Evolutionary conservation across 2,113 vertebrate genomes (phyloP), one percentile per base, ranked within the genome.

Genomic region (Sturnus vulgaris): DNA sequence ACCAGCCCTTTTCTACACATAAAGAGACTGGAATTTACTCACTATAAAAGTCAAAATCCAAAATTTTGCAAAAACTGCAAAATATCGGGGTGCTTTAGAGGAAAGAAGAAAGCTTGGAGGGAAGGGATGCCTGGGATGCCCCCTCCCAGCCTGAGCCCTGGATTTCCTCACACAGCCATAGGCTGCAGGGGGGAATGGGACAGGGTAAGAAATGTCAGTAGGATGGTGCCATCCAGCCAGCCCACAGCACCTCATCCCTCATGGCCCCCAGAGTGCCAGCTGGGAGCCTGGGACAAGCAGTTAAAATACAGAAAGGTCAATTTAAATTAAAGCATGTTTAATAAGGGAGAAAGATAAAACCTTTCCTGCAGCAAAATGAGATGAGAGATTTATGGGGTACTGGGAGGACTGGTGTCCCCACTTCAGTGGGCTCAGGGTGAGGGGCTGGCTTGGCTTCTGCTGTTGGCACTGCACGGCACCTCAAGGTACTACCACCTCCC

Each of bases 81-180:
- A 93, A 90, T 55, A 82, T 8, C 50, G 39, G 69, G 4, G 37
- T 70, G 52, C 9, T 84, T 91, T 44, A 59, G 23, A 65, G 31
- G 5, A 68, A 21, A 89, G 46, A 89, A 69, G n/a, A 68, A 86
- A 83, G 10, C 5, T 9, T 19, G 10, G 9, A 15, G 22, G 19
- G 21, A 68, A 86, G 6, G 12, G 37, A 65, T 4, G 4, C 25
- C 3, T 11, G 30, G n/a, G 16, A 42, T 50, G 15, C 7, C 14
- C 15, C 20, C 15, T 79, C 25, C 12, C 53, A 69, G 19, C 13
- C 86, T 0, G 0, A 37, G 20, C 14, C 8, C 24, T 4, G 0
- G 42, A 55, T 72, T 3, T 1, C 30, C 30, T 71, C 0, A 0
- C 9, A 33, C 4, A 49, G 50, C 47, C 0, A 4, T 0, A 2